phyloP scores from a whole-genome alignment of 2,797 vertebrate species.

The Manis javanica region DNA sequence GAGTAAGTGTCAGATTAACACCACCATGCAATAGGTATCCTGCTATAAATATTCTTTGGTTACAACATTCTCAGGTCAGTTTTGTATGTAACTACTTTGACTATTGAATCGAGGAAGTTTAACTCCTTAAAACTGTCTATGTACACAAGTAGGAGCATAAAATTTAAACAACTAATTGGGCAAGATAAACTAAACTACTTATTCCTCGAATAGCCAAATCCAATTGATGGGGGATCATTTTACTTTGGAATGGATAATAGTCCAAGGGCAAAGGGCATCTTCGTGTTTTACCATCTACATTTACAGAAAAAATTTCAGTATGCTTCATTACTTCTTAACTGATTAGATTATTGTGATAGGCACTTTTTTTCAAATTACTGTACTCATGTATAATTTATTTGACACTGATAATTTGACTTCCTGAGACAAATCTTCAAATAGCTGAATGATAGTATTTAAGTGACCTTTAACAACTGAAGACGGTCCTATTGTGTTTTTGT shows the following conservation, averaged over 20 bases:
- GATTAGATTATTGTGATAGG: background rate
- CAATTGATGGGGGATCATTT: background rate
- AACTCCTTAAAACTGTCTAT: background rate
- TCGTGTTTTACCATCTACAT: background rate
- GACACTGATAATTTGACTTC: constrained; percentile 30
- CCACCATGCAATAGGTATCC: background rate
- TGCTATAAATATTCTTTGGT: background rate
- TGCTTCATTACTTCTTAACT: background rate
- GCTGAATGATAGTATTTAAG: background rate
- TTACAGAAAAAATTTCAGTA: background rate
- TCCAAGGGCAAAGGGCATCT: background rate
- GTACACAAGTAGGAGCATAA: background rate
- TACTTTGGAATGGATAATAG: background rate
- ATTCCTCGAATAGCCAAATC: background rate
- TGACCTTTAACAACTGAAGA: constrained; percentile 5
- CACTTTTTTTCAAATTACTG: background rate
- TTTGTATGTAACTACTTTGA: background rate
- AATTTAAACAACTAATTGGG: background rate
- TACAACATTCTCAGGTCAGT: background rate
- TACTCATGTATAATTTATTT: background rate
- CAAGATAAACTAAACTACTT: background rate
- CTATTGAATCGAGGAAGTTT: background rate
- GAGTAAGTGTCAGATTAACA: background rate
- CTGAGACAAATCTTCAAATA: background rate
- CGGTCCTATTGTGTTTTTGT: background rate